These are phyloP conservation scores for Eristalis tenax DNA, from an alignment of 2,888 invertebrate species.

Conservation along the genomic window DNA sequence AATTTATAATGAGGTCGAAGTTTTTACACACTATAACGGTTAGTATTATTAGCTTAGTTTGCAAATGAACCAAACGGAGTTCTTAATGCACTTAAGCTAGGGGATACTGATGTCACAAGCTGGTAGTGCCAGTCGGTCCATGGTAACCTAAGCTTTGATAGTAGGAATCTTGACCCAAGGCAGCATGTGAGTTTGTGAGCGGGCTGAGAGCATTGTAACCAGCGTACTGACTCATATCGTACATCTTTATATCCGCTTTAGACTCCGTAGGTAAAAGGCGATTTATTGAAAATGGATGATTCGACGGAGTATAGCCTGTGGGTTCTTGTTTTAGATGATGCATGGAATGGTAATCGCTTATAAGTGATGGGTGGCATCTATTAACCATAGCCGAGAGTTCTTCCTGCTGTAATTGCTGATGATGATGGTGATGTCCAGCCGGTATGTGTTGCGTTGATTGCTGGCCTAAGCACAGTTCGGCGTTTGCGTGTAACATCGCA, in stretches of 20 bases:
- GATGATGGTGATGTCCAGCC: slow-evolving; percentile 82
- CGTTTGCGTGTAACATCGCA: slow-evolving; percentile 86
- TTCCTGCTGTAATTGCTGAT: slow-evolving; percentile 82
- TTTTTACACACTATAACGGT: slow-evolving; percentile 43
- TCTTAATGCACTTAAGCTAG: slow-evolving; percentile 87
- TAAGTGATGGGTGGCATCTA: slow-evolving; percentile 84
- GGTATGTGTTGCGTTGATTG: slow-evolving; percentile 83
- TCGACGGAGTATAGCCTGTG: slow-evolving; percentile 89
- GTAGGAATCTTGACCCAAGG: slow-evolving; percentile 88
- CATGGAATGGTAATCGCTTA: slow-evolving; percentile 84
- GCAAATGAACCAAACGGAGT: slow-evolving; percentile 49
- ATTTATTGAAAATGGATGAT: slow-evolving; percentile 97
- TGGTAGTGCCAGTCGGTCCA: slow-evolving; percentile 86
- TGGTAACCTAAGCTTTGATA: slow-evolving; percentile 92
- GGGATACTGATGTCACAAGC: slow-evolving; percentile 94
- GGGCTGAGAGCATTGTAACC: slow-evolving; percentile 85
- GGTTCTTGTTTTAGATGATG: slow-evolving; percentile 91
- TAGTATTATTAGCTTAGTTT: slow-evolving; percentile 52
- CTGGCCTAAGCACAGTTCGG: slow-evolving; percentile 84
- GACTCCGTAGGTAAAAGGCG: slow-evolving; percentile 93
- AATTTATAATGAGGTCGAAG: slow-evolving; percentile 43
- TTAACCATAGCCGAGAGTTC: slow-evolving; percentile 86
- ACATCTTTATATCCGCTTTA: slow-evolving; percentile 95
- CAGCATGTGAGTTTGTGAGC: slow-evolving; percentile 84
- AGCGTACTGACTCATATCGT: slow-evolving; percentile 88